A percentile compares a stretch with the other conserved stretches of the same genome.
phyloP scores from a whole-genome alignment of 2,888 invertebrate genomes.

The Resseliella maxima region DNA sequence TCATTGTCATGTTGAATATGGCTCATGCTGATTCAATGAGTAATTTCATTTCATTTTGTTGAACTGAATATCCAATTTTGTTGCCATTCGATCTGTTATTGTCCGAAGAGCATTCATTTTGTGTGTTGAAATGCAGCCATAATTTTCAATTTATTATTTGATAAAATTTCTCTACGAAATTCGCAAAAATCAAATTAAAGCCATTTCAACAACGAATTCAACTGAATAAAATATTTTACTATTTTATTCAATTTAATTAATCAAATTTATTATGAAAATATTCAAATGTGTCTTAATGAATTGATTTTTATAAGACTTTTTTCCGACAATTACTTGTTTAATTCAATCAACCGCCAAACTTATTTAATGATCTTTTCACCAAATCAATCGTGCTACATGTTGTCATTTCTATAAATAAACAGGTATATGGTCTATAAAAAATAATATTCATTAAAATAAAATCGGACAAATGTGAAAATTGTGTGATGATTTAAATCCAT shows the following conservation, averaged over 20 bases:
- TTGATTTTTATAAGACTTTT: neutral
- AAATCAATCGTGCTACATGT: neutral
- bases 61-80: conserved; percentile 25
- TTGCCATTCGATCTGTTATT: conserved; percentile 9
- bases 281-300: conserved; percentile 28
- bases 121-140: neutral
- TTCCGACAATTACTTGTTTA: neutral
- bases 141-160: neutral
- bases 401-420: no score
- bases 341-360: neutral
- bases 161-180: neutral
- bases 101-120: neutral
- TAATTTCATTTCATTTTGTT: neutral
- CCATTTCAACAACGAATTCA: neutral
- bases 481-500: no score
- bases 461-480: no score
- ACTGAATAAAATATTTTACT: neutral
- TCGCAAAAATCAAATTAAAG: conserved; percentile 34
- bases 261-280: conserved; percentile 54
- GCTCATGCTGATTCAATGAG: conserved; percentile 30
- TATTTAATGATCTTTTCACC: neutral
- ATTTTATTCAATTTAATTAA: conserved; percentile 45
- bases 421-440: no score
- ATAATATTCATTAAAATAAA: no score
- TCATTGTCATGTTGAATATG: neutral